A percentile compares a stretch with the other conserved stretches of the same genome.
Conservation (phyloP, 2,888 invertebrate genomes). For the Polydrusus pterygomalis region DNA sequence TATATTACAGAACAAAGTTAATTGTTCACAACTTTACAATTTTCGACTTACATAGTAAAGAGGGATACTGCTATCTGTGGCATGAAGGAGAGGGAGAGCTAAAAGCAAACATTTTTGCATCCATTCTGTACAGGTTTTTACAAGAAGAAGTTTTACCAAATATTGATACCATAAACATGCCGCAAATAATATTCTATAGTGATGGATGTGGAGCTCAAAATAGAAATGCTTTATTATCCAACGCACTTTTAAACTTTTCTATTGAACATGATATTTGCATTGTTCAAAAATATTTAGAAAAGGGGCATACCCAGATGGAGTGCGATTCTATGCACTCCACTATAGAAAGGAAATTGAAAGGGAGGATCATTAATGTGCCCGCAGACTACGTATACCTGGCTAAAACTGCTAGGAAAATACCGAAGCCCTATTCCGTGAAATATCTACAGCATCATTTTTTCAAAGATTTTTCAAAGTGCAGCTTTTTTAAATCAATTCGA, state of each 20-base stretch:
- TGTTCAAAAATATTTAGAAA: slow-evolving; percentile 51
- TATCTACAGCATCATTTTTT: slow-evolving; percentile 36
- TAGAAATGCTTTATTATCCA: slow-evolving; percentile 40
- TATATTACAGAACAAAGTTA: too few relatives aligned
- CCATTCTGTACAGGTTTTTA: too few relatives aligned
- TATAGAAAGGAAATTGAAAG: slow-evolving; percentile 45
- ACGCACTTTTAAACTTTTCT: slow-evolving; percentile 47
- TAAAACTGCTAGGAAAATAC: slow-evolving; percentile 32
- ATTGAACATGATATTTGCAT: slow-evolving; percentile 49
- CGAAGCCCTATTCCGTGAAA: slow-evolving; percentile 32
- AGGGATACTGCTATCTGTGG: too few relatives aligned
- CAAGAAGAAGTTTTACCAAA: too few relatives aligned
- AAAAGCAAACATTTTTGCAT: too few relatives aligned
- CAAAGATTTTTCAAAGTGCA: slow-evolving; percentile 34
- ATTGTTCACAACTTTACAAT: too few relatives aligned
- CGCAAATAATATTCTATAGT: slow-evolving; percentile 37
- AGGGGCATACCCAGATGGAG: slow-evolving; percentile 54
- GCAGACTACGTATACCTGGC: slow-evolving; percentile 41
- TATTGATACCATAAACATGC: slow-evolving; percentile 20
- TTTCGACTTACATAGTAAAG: too few relatives aligned
- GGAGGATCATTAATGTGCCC: slow-evolving; percentile 41
- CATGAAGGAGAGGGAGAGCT: too few relatives aligned
- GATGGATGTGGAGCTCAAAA: slow-evolving; percentile 52
- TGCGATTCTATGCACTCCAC: slow-evolving; percentile 48
- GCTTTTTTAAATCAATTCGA: slow-evolving; percentile 30